A percentile compares a stretch with the other conserved stretches of the same genome.
Conservation (phyloP, 2,888 invertebrate genomes). For the Rhaphigaster nebulosa region DNA sequence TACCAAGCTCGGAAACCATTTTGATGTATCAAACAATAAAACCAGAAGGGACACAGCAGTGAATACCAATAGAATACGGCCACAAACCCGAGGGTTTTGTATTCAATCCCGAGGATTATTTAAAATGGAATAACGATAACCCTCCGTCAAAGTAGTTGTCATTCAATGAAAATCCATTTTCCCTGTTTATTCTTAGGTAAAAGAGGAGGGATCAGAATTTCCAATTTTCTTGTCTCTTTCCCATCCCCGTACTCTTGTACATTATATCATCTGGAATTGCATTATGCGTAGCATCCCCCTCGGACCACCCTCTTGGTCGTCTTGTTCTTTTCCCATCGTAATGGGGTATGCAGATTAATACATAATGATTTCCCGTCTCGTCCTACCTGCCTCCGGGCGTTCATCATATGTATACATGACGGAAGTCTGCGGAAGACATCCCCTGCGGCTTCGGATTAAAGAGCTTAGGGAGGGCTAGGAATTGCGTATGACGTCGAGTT, state of each 20-base stretch:
- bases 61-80: not conserved
- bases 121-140: constrained; percentile 45
- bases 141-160: constrained; percentile 44
- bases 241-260: constrained; percentile 2
- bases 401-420: constrained; percentile 35
- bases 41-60: not conserved
- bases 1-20: not conserved
- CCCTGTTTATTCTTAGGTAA: constrained; percentile 39
- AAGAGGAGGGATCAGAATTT: constrained; percentile 39
- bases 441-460: constrained; percentile 20
- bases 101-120: constrained; percentile 22
- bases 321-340: not conserved
- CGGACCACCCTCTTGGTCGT: too few species aligned
- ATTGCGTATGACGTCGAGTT: not conserved
- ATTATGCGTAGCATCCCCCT: constrained; percentile 35
- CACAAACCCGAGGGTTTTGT: constrained; percentile 1
- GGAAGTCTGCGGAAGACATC: constrained; percentile 34
- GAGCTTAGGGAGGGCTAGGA: not conserved
- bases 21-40: constrained; percentile 35
- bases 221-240: constrained; percentile 46
- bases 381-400: constrained; percentile 14
- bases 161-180: constrained; percentile 47
- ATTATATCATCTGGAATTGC: constrained; percentile 37
- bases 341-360: constrained; percentile 20
- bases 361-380: constrained; percentile 38